These are phyloP conservation scores for Sciaenops ocellatus DNA, from an alignment of 2,797 vertebrate species.

Conservation along the genomic window DNA sequence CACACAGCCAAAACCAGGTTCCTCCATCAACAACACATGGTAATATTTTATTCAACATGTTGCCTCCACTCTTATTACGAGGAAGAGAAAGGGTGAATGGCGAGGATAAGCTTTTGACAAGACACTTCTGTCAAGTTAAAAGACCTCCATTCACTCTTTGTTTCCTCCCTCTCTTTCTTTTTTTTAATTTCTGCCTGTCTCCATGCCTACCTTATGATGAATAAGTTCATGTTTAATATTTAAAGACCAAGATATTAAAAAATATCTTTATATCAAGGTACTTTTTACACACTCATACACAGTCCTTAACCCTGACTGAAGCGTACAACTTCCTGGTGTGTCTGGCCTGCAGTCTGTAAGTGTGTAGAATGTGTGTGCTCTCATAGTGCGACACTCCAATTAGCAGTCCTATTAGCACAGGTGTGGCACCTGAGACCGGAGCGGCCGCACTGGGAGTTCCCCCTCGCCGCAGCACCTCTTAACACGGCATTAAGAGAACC, in stretches of 20 bases:
- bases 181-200: not conserved
- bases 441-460: conserved; percentile 22
- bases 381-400: conserved; percentile 52
- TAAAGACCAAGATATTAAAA: conserved; percentile 4
- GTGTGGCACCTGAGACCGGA: conserved; percentile 72
- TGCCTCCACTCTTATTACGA: conserved; percentile 11
- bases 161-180: not conserved
- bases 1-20: conserved; percentile 21
- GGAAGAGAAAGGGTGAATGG: conserved; percentile 5
- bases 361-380: conserved; percentile 13
- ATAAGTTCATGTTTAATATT: conserved; percentile 3
- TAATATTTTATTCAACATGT: conserved; percentile 61
- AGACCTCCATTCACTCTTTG: not conserved
- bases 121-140: conserved; percentile 19
- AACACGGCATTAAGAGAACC: conserved; percentile 16
- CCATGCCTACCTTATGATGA: not conserved
- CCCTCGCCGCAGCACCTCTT: not conserved
- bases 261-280: not conserved
- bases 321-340: conserved; percentile 10
- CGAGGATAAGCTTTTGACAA: not conserved
- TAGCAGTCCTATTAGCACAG: conserved; percentile 68
- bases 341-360: conserved; percentile 3
- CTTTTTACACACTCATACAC: conserved; percentile 9
- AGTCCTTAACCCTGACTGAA: not conserved
- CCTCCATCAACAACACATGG: conserved; percentile 25